These are phyloP conservation scores for Hydrotaea diabolus DNA, from an alignment of 2,888 invertebrate species.

Conservation along the genomic window DNA sequence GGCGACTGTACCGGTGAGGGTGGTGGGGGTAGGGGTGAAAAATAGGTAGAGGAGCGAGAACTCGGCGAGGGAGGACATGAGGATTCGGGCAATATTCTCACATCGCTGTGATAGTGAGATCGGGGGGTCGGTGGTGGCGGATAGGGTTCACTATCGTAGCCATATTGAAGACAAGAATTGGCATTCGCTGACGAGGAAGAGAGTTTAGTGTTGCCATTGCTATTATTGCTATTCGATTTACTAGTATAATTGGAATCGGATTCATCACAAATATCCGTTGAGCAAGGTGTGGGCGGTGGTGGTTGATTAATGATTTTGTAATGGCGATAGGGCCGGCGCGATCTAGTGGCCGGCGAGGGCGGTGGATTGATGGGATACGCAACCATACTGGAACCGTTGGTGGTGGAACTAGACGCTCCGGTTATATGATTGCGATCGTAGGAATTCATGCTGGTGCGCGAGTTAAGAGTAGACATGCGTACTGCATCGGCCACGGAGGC, in stretches of 20 bases:
- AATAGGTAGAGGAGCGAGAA: constrained; percentile 89
- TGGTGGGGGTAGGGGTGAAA: constrained; percentile 91
- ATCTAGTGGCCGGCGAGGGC: constrained; percentile 92
- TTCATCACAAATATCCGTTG: constrained; percentile 96
- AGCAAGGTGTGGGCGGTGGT: constrained; percentile 96
- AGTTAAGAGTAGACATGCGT: constrained; percentile 85
- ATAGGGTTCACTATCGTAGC: constrained; percentile 86
- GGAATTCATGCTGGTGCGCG: constrained; percentile 84
- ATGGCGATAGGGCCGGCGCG: constrained; percentile 88
- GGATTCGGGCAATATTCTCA: constrained; percentile 83
- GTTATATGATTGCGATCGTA: constrained; percentile 88
- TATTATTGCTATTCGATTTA: constrained; percentile 81
- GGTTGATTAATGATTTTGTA: constrained; percentile 90
- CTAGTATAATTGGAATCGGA: constrained; percentile 88
- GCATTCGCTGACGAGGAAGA: constrained; percentile 78
- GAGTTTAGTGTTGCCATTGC: constrained; percentile 77
- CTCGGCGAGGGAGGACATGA: constrained; percentile 86
- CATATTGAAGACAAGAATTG: constrained; percentile 81
- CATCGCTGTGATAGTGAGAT: constrained; percentile 88
- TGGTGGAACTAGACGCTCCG: constrained; percentile 82
- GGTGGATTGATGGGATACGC: constrained; percentile 94
- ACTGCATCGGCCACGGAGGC: constrained; percentile 82
- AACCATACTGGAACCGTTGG: constrained; percentile 81
- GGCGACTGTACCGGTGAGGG: constrained; percentile 89
- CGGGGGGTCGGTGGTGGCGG: constrained; percentile 89